Percentiles rank a stretch among this genome's conserved stretches.
Evolutionary conservation across 92 coral and sea anemone genomes (phyloP).

Genomic region (Desmophyllum pertusum): DNA sequence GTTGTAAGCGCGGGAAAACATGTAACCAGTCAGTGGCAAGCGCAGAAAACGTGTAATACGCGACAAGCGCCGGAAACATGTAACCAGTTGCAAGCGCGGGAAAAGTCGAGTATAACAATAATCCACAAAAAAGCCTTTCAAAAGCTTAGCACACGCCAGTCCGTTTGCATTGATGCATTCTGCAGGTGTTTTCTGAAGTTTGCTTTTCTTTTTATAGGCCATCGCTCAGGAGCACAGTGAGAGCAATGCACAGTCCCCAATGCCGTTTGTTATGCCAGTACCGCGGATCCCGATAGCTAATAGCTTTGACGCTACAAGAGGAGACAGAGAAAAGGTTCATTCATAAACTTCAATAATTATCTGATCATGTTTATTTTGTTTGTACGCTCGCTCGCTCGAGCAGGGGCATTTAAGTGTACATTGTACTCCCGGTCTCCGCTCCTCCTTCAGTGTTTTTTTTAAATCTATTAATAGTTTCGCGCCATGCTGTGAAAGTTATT

Average conservation of each 20-base stretch:
- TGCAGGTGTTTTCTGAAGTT: not conserved
- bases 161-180: not conserved
- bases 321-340: conserved; percentile 65
- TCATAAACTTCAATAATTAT: not conserved
- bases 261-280: conserved; percentile 50
- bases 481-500: too few relatives aligned
- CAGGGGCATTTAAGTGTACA: too few relatives aligned
- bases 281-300: conserved; percentile 64
- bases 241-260: conserved; percentile 46
- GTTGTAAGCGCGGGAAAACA: too few relatives aligned
- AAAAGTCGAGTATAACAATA: not conserved
- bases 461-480: too few relatives aligned
- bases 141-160: too few relatives aligned
- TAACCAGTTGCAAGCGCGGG: not conserved
- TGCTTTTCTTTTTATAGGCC: conserved; percentile 35
- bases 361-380: too few relatives aligned
- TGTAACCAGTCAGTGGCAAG: not conserved
- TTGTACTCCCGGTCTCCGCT: too few relatives aligned
- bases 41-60: not conserved
- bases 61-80: too few relatives aligned
- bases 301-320: conserved; percentile 66
- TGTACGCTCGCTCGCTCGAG: too few relatives aligned
- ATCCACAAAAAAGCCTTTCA: too few relatives aligned
- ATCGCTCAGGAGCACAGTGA: conserved; percentile 57
- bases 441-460: too few relatives aligned